Evolutionary conservation across 1,140 invertebrate genomes (phyloP), one percentile per base, ranked within the genome.

Genomic region (Drosophila pseudoananassae): DNA sequence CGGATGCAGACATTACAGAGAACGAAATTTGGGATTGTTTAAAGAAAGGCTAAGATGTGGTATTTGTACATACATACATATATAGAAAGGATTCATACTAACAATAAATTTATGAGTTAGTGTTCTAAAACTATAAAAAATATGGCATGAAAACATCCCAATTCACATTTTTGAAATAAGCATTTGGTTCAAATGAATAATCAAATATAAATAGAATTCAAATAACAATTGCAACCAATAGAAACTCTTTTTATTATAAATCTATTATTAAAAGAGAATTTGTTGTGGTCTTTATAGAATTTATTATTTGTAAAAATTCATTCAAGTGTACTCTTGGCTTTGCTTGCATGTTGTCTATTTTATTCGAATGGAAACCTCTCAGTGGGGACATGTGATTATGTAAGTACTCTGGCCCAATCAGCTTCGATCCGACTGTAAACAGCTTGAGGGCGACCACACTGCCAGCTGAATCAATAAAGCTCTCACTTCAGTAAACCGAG

Each of bases 391-490:
- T 69, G 60, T 64, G 65, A 47, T 61, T 69, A 63, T 69, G 29
- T 53, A 54, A 61, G 50, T 27, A 25, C 14, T 10, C 15, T 8
- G 27, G 29, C 25, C 36, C 70, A 61, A 61, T 61, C 59, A 33
- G 15, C 25, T 17, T 51, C 5, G 25, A 61, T 25, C 40, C 17
- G 15, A 20, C 27, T 50, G 23, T 49, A 33, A 72, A 20, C 43
- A 33, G 36, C 52, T 56, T 52, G 36, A 65, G 46, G 52, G 36
- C 31, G 17, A 7, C n/a, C 27, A 33, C 29, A 38, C 31, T 63
- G 33, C n/a, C 47, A 52, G 68, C 43, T 50, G 50, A 73, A 25
- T 54, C 69, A 55, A 73, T 63, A 73, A 63, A 25, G 36, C 57
- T 31, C 50, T 31, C 45, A 33, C 50, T 40, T 49, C 27, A 50